Evolutionary conservation across 2,113 vertebrate species (phyloP).

Genomic region (Toxostoma redivivum): DNA sequence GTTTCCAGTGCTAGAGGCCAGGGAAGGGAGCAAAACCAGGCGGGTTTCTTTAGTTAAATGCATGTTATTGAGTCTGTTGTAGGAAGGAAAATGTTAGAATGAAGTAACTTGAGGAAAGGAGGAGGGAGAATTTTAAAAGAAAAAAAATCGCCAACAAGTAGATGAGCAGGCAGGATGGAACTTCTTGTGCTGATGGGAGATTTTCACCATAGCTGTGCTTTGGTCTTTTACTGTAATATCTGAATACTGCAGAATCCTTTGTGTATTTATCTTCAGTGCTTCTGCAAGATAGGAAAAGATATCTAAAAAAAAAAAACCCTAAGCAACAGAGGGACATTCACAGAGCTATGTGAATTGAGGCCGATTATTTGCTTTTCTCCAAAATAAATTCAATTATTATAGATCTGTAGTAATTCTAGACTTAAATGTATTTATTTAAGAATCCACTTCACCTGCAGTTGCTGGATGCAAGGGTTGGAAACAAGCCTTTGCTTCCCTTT

Average conservation of each 20-base stretch:
- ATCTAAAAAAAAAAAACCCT: accelerated
- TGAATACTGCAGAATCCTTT: neutral
- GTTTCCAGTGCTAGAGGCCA: neutral
- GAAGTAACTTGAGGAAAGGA: neutral
- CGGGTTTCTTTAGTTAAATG: neutral
- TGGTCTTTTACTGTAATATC: neutral
- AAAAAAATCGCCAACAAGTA: neutral
- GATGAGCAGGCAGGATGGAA: neutral
- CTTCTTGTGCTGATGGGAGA: neutral
- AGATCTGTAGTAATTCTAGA: neutral
- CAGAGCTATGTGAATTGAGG: neutral
- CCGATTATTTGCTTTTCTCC: neutral
- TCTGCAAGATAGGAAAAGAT: neutral
- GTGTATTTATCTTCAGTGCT: neutral
- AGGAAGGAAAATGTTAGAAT: neutral
- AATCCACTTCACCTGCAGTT: accelerated
- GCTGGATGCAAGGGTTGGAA: neutral
- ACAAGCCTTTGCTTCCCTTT: neutral
- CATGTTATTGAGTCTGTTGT: neutral
- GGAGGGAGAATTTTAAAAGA: neutral
- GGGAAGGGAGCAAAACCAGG: neutral
- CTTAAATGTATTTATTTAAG: neutral
- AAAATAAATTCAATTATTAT: neutral
- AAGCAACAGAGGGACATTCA: too few relatives aligned
- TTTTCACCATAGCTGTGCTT: neutral